A percentile compares a stretch with the other conserved stretches of the same genome.
Evolutionary conservation across 2,797 vertebrate species (phyloP).

Genomic region (Anguilla megastoma): DNA sequence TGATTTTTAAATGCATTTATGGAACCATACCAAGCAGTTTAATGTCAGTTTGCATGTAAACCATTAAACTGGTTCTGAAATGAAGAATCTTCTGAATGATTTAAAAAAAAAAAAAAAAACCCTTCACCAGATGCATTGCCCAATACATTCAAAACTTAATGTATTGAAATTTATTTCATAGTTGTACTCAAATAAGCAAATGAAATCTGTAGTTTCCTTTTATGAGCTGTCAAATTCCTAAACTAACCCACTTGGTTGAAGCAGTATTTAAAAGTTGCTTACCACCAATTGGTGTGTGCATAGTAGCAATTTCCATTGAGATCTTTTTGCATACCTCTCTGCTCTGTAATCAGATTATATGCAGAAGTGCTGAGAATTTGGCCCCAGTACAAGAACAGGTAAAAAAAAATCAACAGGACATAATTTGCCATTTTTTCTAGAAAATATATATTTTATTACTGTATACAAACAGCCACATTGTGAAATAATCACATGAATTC

Average conservation of each 20-base stretch:
- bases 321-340: neutral
- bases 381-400: too few relatives aligned
- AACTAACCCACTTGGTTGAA: neutral
- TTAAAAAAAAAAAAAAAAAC: neutral
- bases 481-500: slow-evolving; percentile 52
- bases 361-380: neutral
- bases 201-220: neutral
- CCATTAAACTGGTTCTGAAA: neutral
- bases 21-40: neutral
- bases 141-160: too few relatives aligned
- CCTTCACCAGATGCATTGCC: too few relatives aligned
- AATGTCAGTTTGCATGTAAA: neutral
- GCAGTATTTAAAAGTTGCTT: neutral
- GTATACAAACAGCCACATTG: slow-evolving; percentile 57
- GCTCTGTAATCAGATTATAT: neutral
- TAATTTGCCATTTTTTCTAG: slow-evolving; percentile 48
- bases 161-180: too few relatives aligned
- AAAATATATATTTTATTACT: slow-evolving; percentile 55
- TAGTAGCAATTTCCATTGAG: neutral
- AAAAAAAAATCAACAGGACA: slow-evolving; percentile 19
- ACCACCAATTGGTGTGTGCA: neutral
- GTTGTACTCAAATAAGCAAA: neutral
- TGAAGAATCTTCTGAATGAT: neutral
- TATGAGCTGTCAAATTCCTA: neutral
- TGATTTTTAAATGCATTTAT: neutral